Evolutionary conservation across 2,888 invertebrate species (phyloP).

Genomic region (Galeopsomyia nigrocyanea): DNA sequence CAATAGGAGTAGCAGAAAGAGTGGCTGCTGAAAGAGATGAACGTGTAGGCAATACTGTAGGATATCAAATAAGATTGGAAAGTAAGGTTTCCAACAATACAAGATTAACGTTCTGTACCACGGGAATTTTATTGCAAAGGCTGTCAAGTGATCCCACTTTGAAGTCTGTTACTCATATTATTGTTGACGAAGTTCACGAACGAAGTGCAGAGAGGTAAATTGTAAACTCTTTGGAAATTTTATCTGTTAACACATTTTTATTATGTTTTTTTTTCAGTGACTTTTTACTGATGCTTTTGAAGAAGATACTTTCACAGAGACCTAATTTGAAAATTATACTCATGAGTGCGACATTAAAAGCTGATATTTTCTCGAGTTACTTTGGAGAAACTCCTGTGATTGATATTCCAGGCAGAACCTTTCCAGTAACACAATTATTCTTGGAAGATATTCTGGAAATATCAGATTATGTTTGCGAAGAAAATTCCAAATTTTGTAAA

Average conservation of each 20-base stretch:
- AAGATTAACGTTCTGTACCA: conserved; percentile 92
- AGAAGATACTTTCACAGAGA: conserved; percentile 80
- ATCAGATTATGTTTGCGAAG: conserved; percentile 74
- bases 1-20: conserved; percentile 92
- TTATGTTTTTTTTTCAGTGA: conserved; percentile 73
- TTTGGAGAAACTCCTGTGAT: conserved; percentile 85
- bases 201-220: conserved; percentile 84
- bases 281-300: conserved; percentile 86
- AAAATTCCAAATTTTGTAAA: conserved; percentile 75
- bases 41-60: conserved; percentile 78
- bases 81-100: conserved; percentile 84
- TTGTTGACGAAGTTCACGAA: conserved; percentile 95
- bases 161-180: conserved; percentile 83
- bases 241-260: conserved; percentile 6
- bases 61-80: conserved; percentile 83
- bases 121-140: conserved; percentile 88
- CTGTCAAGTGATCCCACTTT: conserved; percentile 84
- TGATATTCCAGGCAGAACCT: conserved; percentile 87
- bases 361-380: conserved; percentile 86
- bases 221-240: background rate
- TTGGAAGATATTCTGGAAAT: conserved; percentile 85
- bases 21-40: conserved; percentile 90
- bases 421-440: conserved; percentile 85
- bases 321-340: conserved; percentile 86
- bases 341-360: conserved; percentile 95